Conservation (phyloP, 2,113 vertebrate genomes). For the Hippopotamus amphibius region DNA sequence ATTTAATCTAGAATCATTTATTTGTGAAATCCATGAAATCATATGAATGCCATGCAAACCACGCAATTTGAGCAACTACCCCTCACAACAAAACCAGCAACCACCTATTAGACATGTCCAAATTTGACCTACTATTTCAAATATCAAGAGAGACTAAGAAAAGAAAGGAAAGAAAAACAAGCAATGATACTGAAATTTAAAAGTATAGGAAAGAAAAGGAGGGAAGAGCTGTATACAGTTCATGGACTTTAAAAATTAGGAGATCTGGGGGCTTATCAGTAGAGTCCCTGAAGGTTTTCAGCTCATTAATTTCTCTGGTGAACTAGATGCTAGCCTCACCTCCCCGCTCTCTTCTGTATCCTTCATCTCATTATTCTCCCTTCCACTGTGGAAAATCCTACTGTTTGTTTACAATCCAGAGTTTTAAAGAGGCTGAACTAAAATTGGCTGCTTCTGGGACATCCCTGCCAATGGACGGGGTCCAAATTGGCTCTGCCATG, state of each 20-base stretch:
- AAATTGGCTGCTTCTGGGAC: constrained; percentile 82
- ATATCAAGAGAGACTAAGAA: not conserved
- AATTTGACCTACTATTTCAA: constrained; percentile 32
- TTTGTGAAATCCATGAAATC: not conserved
- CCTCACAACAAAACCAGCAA: not conserved
- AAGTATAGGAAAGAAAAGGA: not conserved
- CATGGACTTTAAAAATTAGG: not conserved
- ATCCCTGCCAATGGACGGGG: constrained; percentile 79
- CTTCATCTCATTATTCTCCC: constrained; percentile 64
- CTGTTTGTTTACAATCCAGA: constrained; percentile 83
- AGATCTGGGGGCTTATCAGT: not conserved
- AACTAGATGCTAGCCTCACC: constrained; percentile 31
- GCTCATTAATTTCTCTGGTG: not conserved
- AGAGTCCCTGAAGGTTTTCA: not conserved
- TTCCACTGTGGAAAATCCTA: constrained; percentile 78
- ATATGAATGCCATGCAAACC: not conserved
- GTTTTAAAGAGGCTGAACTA: constrained; percentile 84
- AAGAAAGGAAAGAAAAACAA: not conserved
- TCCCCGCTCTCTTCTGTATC: not conserved
- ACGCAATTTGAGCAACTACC: not conserved
- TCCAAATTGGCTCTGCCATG: constrained; percentile 83
- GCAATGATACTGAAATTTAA: not conserved
- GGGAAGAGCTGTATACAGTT: not conserved
- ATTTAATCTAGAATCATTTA: not conserved
- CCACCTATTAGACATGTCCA: not conserved